Conservation (phyloP, 2,797 vertebrate genomes). For the Coranthus polyacanthus region DNA sequence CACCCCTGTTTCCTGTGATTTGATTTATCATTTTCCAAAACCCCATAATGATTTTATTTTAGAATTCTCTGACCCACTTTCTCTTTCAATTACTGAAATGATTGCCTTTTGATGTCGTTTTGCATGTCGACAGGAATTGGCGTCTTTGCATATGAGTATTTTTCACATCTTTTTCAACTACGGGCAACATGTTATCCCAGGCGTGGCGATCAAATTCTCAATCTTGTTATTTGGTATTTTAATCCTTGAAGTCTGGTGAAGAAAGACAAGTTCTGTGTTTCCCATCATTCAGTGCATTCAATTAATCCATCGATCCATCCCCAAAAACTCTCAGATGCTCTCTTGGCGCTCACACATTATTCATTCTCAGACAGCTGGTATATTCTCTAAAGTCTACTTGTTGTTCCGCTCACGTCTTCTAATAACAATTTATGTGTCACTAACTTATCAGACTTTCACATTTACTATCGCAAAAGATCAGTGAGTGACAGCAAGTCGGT, state of each 20-base stretch:
- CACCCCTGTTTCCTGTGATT: constrained; percentile 31
- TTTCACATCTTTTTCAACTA: constrained; percentile 14
- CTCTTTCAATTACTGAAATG: constrained; percentile 13
- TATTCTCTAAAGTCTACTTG: constrained; percentile 62
- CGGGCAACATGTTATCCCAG: neutral
- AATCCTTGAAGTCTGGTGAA: constrained; percentile 42
- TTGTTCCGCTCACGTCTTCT: constrained; percentile 48
- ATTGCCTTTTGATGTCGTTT: constrained; percentile 18
- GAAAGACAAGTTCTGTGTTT: constrained; percentile 23
- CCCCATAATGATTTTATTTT: constrained; percentile 23
- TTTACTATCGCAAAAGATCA: constrained; percentile 19
- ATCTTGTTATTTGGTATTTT: constrained; percentile 38
- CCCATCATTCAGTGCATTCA: constrained; percentile 30
- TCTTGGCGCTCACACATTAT: constrained; percentile 48
- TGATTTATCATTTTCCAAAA: constrained; percentile 50
- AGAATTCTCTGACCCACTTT: constrained; percentile 38
- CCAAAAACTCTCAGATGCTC: constrained; percentile 34
- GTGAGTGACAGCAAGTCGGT: no score
- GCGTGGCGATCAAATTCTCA: constrained; percentile 26
- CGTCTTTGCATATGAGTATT: constrained; percentile 8
- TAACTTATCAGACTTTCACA: constrained; percentile 32
- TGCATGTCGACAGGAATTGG: constrained; percentile 13
- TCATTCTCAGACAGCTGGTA: constrained; percentile 59
- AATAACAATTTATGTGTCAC: constrained; percentile 34
- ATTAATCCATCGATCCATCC: constrained; percentile 44